These are phyloP conservation scores for Eudemis profundana DNA, from an alignment of 2,888 invertebrate genomes.

Conservation along the genomic window DNA sequence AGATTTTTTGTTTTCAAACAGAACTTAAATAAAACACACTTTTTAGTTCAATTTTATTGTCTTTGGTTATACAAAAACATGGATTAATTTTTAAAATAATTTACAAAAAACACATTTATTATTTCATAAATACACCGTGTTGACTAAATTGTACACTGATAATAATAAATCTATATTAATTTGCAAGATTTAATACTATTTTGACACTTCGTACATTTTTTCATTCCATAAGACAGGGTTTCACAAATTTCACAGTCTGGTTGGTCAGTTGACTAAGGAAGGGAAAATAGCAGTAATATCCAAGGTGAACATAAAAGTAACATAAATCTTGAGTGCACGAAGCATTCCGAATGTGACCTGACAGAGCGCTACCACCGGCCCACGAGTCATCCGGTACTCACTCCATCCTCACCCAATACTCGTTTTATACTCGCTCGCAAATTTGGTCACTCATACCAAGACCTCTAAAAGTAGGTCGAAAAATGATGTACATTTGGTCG, in stretches of 20 bases:
- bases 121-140: constrained; percentile 75
- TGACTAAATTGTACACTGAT: constrained; percentile 82
- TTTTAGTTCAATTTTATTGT: constrained; percentile 85
- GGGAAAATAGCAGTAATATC: background rate
- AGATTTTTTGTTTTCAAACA: background rate
- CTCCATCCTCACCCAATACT: constrained; percentile 16
- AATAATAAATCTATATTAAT: constrained; percentile 63
- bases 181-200: constrained; percentile 50
- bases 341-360: constrained; percentile 6
- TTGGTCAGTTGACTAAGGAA: constrained; percentile 35
- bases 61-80: constrained; percentile 86
- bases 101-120: constrained; percentile 84
- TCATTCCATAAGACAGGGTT: constrained; percentile 41
- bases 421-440: constrained; percentile 9
- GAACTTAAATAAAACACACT: constrained; percentile 61
- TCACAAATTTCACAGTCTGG: constrained; percentile 24
- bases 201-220: constrained; percentile 51
- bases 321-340: constrained; percentile 25
- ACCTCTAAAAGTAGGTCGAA: constrained; percentile 27
- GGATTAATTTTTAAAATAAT: constrained; percentile 85
- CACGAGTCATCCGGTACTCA: constrained; percentile 5
- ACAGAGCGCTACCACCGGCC: constrained; percentile 20
- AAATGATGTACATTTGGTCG: constrained; percentile 35
- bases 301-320: constrained; percentile 1
- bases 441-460: constrained; percentile 11